A percentile compares a stretch with the other conserved stretches of the same genome.
Evolutionary conservation across 2,888 invertebrate genomes (phyloP).

Genomic region (Cosmorhoe ocellata): DNA sequence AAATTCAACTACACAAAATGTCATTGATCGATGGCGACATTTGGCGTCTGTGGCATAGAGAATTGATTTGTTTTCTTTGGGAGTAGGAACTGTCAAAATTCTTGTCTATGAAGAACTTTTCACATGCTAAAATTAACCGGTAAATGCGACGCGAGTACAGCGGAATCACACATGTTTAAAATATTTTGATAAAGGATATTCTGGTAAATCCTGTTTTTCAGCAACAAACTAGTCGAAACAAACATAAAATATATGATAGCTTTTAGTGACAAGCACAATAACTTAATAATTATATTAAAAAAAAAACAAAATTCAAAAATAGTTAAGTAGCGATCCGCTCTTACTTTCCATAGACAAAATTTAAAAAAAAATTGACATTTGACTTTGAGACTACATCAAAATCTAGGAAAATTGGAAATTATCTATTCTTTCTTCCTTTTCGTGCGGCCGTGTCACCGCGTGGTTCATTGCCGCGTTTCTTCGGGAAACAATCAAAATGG

Average conservation of each 20-base stretch:
- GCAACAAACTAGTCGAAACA: too few relatives aligned
- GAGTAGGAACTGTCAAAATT: slow-evolving; percentile 59
- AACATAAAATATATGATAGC: too few relatives aligned
- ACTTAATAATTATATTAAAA: too few relatives aligned
- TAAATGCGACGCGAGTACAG: background rate
- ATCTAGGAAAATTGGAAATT: slow-evolving; percentile 64
- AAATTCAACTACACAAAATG: slow-evolving; percentile 82
- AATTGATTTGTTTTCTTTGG: slow-evolving; percentile 56
- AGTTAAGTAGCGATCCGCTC: background rate
- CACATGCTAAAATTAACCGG: slow-evolving; percentile 41
- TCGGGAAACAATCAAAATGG: slow-evolving; percentile 85
- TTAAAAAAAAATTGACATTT: slow-evolving; percentile 12
- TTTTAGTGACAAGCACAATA: too few relatives aligned
- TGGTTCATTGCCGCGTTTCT: slow-evolving; percentile 75
- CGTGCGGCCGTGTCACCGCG: slow-evolving; percentile 82
- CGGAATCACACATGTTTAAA: background rate
- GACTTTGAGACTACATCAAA: slow-evolving; percentile 52
- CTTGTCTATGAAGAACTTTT: slow-evolving; percentile 45
- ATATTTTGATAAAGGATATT: background rate
- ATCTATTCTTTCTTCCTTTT: slow-evolving; percentile 78
- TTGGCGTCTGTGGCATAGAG: slow-evolving; percentile 83
- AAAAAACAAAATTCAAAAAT: background rate
- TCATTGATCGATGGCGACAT: slow-evolving; percentile 84
- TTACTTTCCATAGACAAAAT: slow-evolving; percentile 34
- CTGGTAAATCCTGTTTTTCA: too few relatives aligned